Base-by-base conservation (phyloP, 2,113 vertebrate species). In the Eubucco bourcierii region DNA sequence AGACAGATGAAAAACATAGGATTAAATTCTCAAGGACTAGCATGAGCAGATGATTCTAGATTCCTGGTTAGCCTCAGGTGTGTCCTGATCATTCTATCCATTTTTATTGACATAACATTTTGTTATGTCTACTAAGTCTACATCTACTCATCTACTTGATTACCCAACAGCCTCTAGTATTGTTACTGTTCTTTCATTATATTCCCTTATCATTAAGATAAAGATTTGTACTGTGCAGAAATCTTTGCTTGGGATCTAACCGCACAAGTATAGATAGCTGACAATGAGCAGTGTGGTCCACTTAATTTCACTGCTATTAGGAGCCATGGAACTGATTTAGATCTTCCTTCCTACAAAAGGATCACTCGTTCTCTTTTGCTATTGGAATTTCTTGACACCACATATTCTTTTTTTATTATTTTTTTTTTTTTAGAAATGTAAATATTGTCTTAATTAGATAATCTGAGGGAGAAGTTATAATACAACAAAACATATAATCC, bases 401-500 rank as follows among this genome's bases (percentile, higher is more conserved):
- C 4, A 34, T 4, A 6, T 47, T 63, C 50, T 0, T 15, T 44
- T 46, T 66, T 92, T 92, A 71, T 79, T 95, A 92, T 56, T 0
- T 15, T 44, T 46, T 66, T 92, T 92, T 74, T 79, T 95, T 93
- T 56, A 79, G 76, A 87, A 50, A 70, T 50, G 25, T 47, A 83
- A 75, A 86, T 75, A 56, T 44, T 88, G 23, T 80, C 84, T 52
- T 90, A 85, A 87, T 78, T 96, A 50, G 23, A 27, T 80, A 84
- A 94, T 90, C 72, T 94, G 67, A 55, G 37, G 37, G 23, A n/a
- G 71, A 88, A 89, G 16, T 75, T 95, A 66, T 81, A 84, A 90
- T 29, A 95, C 94, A n/a, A n/a, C n/a, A n/a, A n/a, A n/a, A n/a
- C n/a, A n/a, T n/a, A n/a, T n/a, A n/a, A 84, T 73, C 61, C 80